A percentile compares a stretch with the other conserved stretches of the same genome.
Evolutionary conservation across 2,888 invertebrate species (phyloP).

Genomic region (Yponomeuta plumbellus): DNA sequence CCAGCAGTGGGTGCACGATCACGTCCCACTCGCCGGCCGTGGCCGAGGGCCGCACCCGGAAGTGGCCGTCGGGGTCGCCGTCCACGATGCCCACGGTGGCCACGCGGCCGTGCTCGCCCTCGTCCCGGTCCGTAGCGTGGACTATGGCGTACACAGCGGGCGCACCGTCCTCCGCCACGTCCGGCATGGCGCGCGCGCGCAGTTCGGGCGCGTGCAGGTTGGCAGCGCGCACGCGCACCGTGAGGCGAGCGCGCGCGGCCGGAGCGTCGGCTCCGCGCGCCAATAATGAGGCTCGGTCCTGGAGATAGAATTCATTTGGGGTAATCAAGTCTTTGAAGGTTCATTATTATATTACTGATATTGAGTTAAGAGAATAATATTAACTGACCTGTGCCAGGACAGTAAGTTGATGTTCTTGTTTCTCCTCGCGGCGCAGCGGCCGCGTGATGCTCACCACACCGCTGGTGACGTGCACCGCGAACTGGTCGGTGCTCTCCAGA

Average conservation of each 20-base stretch:
- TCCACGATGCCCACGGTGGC: slow-evolving; percentile 88
- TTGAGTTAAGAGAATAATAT: not conserved
- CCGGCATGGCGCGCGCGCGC: slow-evolving; percentile 85
- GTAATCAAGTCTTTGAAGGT: not conserved
- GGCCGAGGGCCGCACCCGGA: slow-evolving; percentile 81
- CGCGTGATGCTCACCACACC: slow-evolving; percentile 91
- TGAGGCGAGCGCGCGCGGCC: slow-evolving; percentile 86
- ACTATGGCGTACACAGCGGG: slow-evolving; percentile 94
- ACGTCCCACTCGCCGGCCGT: slow-evolving; percentile 86
- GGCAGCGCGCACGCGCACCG: slow-evolving; percentile 85
- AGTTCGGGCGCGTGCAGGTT: slow-evolving; percentile 93
- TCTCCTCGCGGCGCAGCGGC: slow-evolving; percentile 83
- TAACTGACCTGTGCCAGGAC: slow-evolving; percentile 81
- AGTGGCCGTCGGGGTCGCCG: slow-evolving; percentile 93
- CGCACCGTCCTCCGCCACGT: slow-evolving; percentile 87
- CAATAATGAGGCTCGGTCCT: slow-evolving; percentile 84
- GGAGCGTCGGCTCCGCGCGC: slow-evolving; percentile 74
- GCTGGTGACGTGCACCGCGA: slow-evolving; percentile 94
- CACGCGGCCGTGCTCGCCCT: slow-evolving; percentile 90
- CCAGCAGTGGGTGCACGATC: slow-evolving; percentile 84
- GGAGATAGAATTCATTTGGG: not conserved
- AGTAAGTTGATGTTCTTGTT: slow-evolving; percentile 82
- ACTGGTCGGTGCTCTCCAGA: slow-evolving; percentile 86
- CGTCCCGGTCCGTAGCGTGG: slow-evolving; percentile 88
- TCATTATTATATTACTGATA: not conserved